Evolutionary conservation across 2,888 invertebrate species (phyloP).

Genomic region (Hyles lineata): DNA sequence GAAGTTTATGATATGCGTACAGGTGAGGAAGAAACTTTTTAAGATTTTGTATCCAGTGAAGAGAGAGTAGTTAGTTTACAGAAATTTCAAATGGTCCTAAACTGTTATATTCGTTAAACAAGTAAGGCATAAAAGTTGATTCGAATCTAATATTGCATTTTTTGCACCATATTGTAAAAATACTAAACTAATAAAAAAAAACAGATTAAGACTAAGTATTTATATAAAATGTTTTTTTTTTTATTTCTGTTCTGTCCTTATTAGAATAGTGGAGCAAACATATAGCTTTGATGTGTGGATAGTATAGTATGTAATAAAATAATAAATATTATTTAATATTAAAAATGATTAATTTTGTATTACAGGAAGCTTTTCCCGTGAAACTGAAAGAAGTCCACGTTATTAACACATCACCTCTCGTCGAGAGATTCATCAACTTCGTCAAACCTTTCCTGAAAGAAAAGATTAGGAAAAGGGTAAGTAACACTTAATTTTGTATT

Average conservation of each 20-base stretch:
- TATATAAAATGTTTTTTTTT: too few relatives aligned
- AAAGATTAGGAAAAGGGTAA: constrained; percentile 90
- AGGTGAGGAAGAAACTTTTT: constrained; percentile 63
- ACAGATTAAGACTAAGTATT: too few relatives aligned
- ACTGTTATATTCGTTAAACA: too few relatives aligned
- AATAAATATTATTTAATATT: too few relatives aligned
- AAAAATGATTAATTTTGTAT: constrained; percentile 25
- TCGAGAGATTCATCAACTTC: constrained; percentile 92
- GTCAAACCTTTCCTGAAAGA: constrained; percentile 94
- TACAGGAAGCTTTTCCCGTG: constrained; percentile 88
- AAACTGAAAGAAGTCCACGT: constrained; percentile 94
- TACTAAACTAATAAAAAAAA: too few relatives aligned
- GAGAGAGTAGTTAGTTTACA: neutral
- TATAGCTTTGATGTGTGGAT: neutral
- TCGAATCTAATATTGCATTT: too few relatives aligned
- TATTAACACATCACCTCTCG: constrained; percentile 91
- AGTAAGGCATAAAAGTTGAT: too few relatives aligned
- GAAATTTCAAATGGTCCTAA: neutral
- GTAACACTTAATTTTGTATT: constrained; percentile 40
- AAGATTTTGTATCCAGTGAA: neutral
- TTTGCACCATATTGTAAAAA: too few relatives aligned
- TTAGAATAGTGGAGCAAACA: too few relatives aligned
- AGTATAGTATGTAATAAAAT: too few relatives aligned
- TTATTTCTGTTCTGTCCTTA: too few relatives aligned
- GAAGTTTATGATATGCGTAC: constrained; percentile 93